Evolutionary conservation across 2,888 invertebrate genomes (phyloP), one percentile per base, ranked within the genome.

Genomic region (Diarsia mendica): DNA sequence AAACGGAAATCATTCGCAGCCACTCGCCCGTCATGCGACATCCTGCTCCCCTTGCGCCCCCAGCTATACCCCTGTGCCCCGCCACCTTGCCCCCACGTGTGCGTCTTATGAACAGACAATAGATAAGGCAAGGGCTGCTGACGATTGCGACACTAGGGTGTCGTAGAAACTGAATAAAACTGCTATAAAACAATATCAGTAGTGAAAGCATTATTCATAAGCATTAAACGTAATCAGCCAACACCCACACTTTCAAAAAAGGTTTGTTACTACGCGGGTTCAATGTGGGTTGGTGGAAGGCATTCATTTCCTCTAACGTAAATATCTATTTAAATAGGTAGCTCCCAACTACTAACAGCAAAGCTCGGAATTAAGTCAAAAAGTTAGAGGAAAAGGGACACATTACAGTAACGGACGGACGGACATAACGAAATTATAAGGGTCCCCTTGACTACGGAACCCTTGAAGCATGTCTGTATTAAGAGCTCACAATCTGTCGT

Each of bases 1-100:
- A 80, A 80, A 85, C 71, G 75, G 77, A 80, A 77, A 78, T 87
- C 72, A 82, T 66, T 77, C 66, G 61, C 77, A 80, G n/a, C 61
- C 70, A 48, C 72, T 71, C 63, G 13, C 46, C 58, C n/a, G 18
- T 66, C 82, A 67, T 33, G 13, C 28, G 63, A 67, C 61, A 33
- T 61, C 53, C 44, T 55, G 15, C 15, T 49, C 28, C 39, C 39
- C 44, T 20, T 3, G 2, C 33, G 28, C 44, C 33, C 58, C n/a
- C 48, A 13, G 0, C n/a, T 33, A 18, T 5, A 5, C 63, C 15
- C 48, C 20, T 28, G 13, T 13, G 9, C 11, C 48, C 63, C 55
- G 3, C 60, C 55, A 4, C 28, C 23, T 65, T 13, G 23, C 44
- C 23, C n/a, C 23, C 33, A 44, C 13, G 28, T 55, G 53, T 48